Evolutionary conservation across 2,888 invertebrate genomes (phyloP), one percentile per base, ranked within the genome.

Genomic region (Urechis unicinctus): DNA sequence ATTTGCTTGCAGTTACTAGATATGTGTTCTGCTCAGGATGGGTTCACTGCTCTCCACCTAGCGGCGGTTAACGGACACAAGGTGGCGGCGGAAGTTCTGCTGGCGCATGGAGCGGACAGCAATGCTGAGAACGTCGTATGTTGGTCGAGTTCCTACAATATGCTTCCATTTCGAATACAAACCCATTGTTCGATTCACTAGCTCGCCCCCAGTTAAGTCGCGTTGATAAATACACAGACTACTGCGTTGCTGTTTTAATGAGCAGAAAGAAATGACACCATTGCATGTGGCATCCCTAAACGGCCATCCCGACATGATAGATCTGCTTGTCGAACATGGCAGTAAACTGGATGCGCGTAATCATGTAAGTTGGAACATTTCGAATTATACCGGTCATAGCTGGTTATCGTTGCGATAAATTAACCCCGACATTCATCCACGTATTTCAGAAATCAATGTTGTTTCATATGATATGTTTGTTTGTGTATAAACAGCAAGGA

Each of bases 201-300:
- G 24, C 50, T 31, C 50, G 21, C 22, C 50, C 41, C 36, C 6
- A n/a, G n/a, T n/a, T n/a, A n/a, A n/a, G n/a, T n/a, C n/a, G n/a
- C n/a, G n/a, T n/a, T n/a, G n/a, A n/a, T n/a, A n/a, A n/a, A n/a
- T n/a, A n/a, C n/a, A n/a, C n/a, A n/a, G n/a, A n/a, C n/a, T 36
- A 17, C 36, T 36, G 36, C 36, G 9, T 13, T 36, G 36, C 17
- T 9, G 9, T 36, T 44, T 46, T 51, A 36, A 44, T 55, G 58
- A 61, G 31, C 60, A 81, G 75, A 74, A 89, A 73, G 95, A 95
- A 0, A 95, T 95, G 78, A 96, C 95, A 69, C 94, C 96, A 1
- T 89, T 97, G 55, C 95, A 96, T 75, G 88, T 93, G 48, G 95
- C 96, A 1, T 94, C 95, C 52, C 91, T 95, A 82, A 95, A 96